Percentiles rank a stretch among this genome's conserved stretches.
phyloP scores from a whole-genome alignment of 2,888 invertebrate genomes.

The Gortyna flavago region DNA sequence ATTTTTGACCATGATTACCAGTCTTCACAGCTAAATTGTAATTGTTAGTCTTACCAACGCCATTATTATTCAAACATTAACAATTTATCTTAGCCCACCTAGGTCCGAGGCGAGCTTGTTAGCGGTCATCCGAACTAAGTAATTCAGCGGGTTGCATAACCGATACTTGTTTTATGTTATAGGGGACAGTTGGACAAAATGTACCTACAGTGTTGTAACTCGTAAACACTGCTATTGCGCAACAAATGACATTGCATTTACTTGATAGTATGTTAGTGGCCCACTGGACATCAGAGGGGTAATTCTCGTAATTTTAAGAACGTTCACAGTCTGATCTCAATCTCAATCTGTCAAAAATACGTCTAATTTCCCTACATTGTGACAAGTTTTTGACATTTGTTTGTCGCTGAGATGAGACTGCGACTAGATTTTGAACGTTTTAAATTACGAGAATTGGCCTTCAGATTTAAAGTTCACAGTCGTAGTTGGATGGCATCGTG shows the following conservation, averaged over 20 bases:
- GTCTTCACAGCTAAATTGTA: not conserved
- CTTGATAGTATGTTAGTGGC: slow-evolving; percentile 59
- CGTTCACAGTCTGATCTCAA: too few species aligned
- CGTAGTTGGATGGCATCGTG: slow-evolving; percentile 45
- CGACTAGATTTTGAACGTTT: too few species aligned
- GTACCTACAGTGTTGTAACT: slow-evolving; percentile 53
- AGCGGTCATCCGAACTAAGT: slow-evolving; percentile 52
- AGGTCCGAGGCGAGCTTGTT: slow-evolving; percentile 44
- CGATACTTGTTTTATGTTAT: slow-evolving; percentile 51
- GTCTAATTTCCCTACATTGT: too few species aligned
- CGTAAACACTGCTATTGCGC: slow-evolving; percentile 49
- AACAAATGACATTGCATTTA: slow-evolving; percentile 52
- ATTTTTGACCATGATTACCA: not conserved
- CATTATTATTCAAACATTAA: slow-evolving; percentile 28
- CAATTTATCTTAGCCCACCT: slow-evolving; percentile 31
- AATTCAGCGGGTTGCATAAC: slow-evolving; percentile 52
- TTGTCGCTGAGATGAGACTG: too few species aligned
- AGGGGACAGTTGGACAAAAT: slow-evolving; percentile 42
- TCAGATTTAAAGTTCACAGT: slow-evolving; percentile 49
- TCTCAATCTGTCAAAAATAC: too few species aligned
- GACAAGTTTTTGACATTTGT: too few species aligned
- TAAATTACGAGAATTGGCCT: too few species aligned
- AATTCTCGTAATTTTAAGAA: too few species aligned
- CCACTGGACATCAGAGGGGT: slow-evolving; percentile 43
- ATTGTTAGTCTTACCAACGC: not conserved